A percentile compares a stretch with the other conserved stretches of the same genome.
Evolutionary conservation across 2,888 invertebrate genomes (phyloP).

Genomic region (Tetranychus truncatus): DNA sequence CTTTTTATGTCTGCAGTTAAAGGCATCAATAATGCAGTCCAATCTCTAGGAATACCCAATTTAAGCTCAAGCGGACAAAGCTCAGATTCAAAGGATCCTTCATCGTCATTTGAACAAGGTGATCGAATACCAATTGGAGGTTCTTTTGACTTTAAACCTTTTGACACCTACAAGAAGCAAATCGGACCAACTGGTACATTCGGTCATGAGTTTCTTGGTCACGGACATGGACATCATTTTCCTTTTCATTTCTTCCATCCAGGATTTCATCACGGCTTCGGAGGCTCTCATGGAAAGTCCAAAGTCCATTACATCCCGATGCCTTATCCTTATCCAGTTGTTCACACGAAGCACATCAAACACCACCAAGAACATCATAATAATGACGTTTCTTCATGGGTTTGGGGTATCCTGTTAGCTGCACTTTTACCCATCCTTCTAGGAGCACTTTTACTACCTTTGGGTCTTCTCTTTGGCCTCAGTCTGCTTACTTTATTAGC

Average conservation of each 20-base stretch:
- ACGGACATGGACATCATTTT: not conserved
- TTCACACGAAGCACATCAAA: not conserved
- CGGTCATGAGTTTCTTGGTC: not conserved
- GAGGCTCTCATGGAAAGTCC: not conserved
- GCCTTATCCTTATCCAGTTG: not conserved
- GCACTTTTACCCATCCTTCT: not conserved
- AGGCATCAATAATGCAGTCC: not conserved
- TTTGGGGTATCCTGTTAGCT: not conserved
- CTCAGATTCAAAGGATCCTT: not conserved
- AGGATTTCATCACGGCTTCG: not conserved
- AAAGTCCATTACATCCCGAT: not conserved
- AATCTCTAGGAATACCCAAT: not conserved
- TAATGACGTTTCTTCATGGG: not conserved
- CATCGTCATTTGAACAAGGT: not conserved
- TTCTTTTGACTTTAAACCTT: not conserved
- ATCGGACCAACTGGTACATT: not conserved
- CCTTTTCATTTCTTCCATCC: not conserved
- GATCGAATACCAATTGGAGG: not conserved
- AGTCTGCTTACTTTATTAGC: not conserved
- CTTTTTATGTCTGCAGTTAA: not conserved
- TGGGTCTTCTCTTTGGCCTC: not conserved
- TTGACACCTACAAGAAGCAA: not conserved
- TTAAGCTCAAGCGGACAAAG: not conserved
- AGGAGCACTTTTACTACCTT: not conserved
- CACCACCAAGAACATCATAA: not conserved